Conservation (phyloP, 2,888 invertebrate genomes). For the Frankliniella intonsa region DNA sequence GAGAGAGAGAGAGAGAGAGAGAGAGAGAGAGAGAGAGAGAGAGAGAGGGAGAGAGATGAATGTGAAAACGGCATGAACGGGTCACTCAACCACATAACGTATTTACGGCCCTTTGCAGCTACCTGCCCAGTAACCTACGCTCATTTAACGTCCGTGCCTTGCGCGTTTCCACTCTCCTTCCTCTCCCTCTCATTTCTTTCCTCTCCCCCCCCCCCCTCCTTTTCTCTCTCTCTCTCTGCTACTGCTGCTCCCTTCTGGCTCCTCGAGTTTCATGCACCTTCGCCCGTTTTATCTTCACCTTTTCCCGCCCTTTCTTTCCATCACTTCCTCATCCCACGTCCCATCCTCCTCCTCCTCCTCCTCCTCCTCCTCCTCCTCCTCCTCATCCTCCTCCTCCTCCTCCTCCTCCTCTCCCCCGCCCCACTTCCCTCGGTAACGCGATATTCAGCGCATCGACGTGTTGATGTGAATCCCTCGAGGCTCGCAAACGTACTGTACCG, state of each 20-base stretch:
- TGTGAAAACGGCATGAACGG: conserved; percentile 2
- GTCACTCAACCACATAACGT: neutral
- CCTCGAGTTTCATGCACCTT: neutral
- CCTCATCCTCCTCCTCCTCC: neutral
- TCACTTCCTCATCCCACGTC: neutral
- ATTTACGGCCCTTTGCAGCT: neutral
- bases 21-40: neutral
- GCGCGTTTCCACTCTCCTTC: neutral
- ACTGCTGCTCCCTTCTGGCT: neutral
- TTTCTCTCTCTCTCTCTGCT: neutral
- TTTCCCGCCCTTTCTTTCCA: neutral
- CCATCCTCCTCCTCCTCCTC: neutral
- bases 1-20: conserved; percentile 25
- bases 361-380: neutral
- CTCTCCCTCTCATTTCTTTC: neutral
- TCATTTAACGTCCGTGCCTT: neutral
- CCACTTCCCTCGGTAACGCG: neutral
- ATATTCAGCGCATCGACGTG: conserved; percentile 12
- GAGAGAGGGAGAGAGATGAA: neutral
- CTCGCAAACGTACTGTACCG: conserved; percentile 5
- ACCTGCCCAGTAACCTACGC: neutral
- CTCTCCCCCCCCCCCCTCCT: neutral
- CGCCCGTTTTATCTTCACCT: neutral
- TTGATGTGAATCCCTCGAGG: conserved; percentile 16
- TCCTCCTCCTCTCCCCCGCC: neutral